These are phyloP conservation scores for Sycophila texana DNA, from an alignment of 2,888 invertebrate genomes.

Conservation along the genomic window DNA sequence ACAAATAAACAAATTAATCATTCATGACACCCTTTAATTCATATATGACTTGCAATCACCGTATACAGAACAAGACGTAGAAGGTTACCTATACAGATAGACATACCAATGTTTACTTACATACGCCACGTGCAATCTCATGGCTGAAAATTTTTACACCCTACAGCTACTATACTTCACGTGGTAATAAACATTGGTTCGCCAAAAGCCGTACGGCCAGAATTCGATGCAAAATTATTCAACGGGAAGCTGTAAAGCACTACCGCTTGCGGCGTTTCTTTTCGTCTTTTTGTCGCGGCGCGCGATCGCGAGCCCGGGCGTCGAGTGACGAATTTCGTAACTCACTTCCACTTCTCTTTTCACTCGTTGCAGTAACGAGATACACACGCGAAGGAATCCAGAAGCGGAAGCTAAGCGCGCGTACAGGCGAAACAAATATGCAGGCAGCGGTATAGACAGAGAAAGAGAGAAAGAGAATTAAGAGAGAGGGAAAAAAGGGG, in stretches of 20 bases:
- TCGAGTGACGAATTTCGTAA: constrained; percentile 9
- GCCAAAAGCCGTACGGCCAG: not conserved
- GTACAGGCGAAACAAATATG: constrained; percentile 33
- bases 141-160: too few species aligned
- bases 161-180: too few species aligned
- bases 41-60: too few species aligned
- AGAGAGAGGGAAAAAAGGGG: not conserved
- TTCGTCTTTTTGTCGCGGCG: not conserved
- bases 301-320: not conserved
- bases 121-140: too few species aligned
- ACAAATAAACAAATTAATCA: too few species aligned
- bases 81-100: too few species aligned
- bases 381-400: constrained; percentile 16
- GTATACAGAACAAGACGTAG: too few species aligned
- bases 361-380: constrained; percentile 18
- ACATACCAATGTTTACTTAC: too few species aligned
- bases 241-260: not conserved
- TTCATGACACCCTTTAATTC: too few species aligned
- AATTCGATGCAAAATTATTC: constrained; percentile 8
- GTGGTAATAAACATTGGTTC: too few species aligned
- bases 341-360: not conserved
- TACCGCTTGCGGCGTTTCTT: not conserved
- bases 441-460: not conserved
- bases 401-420: constrained; percentile 7
- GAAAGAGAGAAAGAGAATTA: not conserved